Conservation (phyloP, 2,888 invertebrate species). For the Aphidoletes aphidimyza region DNA sequence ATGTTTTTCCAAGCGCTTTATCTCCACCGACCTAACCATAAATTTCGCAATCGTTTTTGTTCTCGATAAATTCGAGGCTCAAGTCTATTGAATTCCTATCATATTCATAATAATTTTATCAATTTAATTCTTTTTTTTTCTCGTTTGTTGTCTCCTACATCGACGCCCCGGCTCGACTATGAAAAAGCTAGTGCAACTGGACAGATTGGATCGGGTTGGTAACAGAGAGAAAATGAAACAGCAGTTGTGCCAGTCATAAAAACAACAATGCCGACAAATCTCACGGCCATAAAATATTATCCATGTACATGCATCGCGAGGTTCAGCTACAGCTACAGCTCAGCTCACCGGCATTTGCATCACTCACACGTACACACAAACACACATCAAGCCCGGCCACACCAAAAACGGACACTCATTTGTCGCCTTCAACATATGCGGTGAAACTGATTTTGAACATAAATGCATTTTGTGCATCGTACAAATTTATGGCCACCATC, state of each 20-base stretch:
- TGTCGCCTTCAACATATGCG: conserved; percentile 53
- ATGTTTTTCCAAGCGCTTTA: neutral
- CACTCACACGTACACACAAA: neutral
- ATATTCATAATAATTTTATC: conserved; percentile 52
- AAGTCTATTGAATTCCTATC: conserved; percentile 47
- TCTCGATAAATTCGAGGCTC: neutral
- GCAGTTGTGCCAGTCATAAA: conserved; percentile 53
- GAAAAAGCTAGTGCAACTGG: too few relatives aligned
- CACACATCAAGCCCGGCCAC: neutral
- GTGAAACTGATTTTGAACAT: conserved; percentile 15
- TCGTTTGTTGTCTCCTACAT: neutral
- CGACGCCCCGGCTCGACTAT: neutral
- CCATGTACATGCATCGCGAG: conserved; percentile 50
- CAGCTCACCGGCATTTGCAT: neutral
- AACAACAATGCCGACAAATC: conserved; percentile 52
- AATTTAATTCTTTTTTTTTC: conserved; percentile 1
- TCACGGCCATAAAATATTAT: conserved; percentile 53
- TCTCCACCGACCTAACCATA: neutral
- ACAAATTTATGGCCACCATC: conserved; percentile 9
- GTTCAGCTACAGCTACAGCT: too few relatives aligned
- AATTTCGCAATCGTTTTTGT: conserved; percentile 4
- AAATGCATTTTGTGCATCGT: conserved; percentile 51
- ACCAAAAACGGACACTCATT: conserved; percentile 48
- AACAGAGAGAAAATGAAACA: neutral
- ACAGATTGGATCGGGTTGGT: too few relatives aligned